Evolutionary conservation across 2,113 vertebrate species (phyloP), one percentile per base, ranked within the genome.

Genomic region (Lampris megalopsis): DNA sequence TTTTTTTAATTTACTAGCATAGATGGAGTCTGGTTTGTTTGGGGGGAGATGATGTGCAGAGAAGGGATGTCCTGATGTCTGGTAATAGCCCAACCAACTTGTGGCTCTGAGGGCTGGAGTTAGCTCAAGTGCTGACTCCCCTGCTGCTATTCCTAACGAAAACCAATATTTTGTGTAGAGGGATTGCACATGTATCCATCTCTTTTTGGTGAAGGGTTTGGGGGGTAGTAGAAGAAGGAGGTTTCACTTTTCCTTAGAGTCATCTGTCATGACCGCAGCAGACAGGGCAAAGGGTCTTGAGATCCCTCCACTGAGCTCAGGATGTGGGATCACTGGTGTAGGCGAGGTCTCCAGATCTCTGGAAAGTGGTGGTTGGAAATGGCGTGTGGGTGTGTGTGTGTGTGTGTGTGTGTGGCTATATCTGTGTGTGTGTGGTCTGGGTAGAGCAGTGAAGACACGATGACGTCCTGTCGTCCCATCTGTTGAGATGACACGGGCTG

Each of bases 401-500:
- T 24, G 38, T 54, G 40, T 60, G 75, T 66, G 53, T 68, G 37
- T 63, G 35, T 47, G 38, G 68, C 2, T 40, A n/a, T 36, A 61
- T 47, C 3, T 45, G 69, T 41, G 65, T 47, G 71, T 80, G 90
- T 81, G 87, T 80, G 91, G 88, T 91, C 87, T 68, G 43, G 52
- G 35, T 24, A 3, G 3, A 76, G 36, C 58, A 56, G 73, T 0
- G 52, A 81, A 75, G 82, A 82, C 83, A 82, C 68, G 80, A 90
- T 76, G 76, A 83, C 65, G 71, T 82, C 57, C 73, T 82, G 53
- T 66, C 79, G 82, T 75, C 63, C 69, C 82, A 80, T 89, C 79
- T 83, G 86, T 75, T 86, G 71, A 71, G 84, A 86, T 88, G 88
- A 88, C 77, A 78, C 75, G 72, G 57, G 78, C 69, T 59, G 73